A percentile compares a stretch with the other conserved stretches of the same genome.
Conservation (phyloP, 2,113 vertebrate species). For the Siniperca chuatsi region DNA sequence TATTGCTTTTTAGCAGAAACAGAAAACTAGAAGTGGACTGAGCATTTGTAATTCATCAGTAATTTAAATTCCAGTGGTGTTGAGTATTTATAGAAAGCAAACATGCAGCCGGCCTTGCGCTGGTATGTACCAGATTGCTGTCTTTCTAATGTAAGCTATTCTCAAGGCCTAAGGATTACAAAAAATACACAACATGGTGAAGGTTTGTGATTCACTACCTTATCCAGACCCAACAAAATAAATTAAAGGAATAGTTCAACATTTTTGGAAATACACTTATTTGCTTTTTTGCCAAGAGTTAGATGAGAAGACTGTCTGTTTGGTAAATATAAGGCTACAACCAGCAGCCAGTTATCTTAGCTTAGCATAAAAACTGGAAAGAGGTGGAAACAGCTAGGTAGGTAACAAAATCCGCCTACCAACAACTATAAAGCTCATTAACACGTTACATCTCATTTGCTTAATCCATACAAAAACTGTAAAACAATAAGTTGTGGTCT, state of each 20-base stretch:
- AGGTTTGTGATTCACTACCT: not conserved
- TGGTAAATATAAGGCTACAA: not conserved
- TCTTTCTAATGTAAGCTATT: not conserved
- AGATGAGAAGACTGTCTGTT: not conserved
- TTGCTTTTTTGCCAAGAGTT: too few relatives aligned
- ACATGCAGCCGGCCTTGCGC: not conserved
- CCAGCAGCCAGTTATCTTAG: not conserved
- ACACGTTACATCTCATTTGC: too few relatives aligned
- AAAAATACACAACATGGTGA: not conserved
- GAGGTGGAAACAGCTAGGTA: not conserved
- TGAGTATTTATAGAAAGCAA: conserved; percentile 24
- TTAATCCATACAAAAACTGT: too few relatives aligned
- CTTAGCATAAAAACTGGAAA: not conserved
- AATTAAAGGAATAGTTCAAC: not conserved
- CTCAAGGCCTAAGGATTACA: not conserved
- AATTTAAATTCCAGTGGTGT: conserved; percentile 8
- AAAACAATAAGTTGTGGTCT: not conserved
- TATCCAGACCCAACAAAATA: not conserved
- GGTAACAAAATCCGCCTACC: not conserved
- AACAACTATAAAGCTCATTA: not conserved
- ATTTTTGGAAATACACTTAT: not conserved
- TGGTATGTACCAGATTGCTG: not conserved
- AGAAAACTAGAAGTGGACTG: not conserved
- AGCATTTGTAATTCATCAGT: conserved; percentile 1
- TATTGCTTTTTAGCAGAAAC: not conserved